Percentiles rank a stretch among this genome's conserved stretches.
phyloP scores from a whole-genome alignment of 2,797 vertebrate species.

The Mus minutoides region DNA sequence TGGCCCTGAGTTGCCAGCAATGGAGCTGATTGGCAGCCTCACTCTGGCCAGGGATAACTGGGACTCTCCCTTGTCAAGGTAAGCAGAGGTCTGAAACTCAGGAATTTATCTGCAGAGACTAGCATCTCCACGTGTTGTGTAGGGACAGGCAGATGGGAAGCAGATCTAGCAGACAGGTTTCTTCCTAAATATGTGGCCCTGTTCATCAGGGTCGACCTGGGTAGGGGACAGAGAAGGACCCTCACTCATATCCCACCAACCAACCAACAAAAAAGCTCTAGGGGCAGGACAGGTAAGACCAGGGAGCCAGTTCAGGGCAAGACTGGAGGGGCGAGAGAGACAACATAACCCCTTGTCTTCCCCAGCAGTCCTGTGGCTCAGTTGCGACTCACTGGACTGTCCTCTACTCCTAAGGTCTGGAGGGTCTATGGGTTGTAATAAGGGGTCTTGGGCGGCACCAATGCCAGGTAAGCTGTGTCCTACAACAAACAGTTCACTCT shows the following conservation, averaged over 20 bases:
- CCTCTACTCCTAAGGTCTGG: not conserved
- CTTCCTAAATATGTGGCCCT: not conserved
- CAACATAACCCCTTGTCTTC: not conserved
- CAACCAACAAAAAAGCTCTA: not conserved
- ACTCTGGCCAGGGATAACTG: not conserved
- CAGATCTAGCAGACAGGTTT: not conserved
- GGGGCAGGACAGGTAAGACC: not conserved
- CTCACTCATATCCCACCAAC: too few relatives aligned
- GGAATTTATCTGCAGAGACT: not conserved
- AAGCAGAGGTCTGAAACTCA: not conserved
- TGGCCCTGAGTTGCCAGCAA: slow-evolving; percentile 38
- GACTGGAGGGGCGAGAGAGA: not conserved
- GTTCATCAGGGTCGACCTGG: slow-evolving; percentile 36
- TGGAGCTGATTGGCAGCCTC: slow-evolving; percentile 72
- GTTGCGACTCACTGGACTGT: not conserved
- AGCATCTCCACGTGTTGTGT: not conserved
- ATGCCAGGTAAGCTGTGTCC: not conserved
- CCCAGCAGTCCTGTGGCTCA: not conserved
- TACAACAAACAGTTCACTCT: not conserved
- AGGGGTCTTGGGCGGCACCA: not conserved
- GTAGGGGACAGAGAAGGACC: not conserved
- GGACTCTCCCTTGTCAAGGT: not conserved
- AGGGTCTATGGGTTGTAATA: not conserved
- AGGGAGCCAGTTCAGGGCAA: not conserved
- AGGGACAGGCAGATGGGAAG: not conserved